These are phyloP conservation scores for Platysternon megacephalum DNA, from an alignment of 2,113 vertebrate genomes.

Conservation along the genomic window DNA sequence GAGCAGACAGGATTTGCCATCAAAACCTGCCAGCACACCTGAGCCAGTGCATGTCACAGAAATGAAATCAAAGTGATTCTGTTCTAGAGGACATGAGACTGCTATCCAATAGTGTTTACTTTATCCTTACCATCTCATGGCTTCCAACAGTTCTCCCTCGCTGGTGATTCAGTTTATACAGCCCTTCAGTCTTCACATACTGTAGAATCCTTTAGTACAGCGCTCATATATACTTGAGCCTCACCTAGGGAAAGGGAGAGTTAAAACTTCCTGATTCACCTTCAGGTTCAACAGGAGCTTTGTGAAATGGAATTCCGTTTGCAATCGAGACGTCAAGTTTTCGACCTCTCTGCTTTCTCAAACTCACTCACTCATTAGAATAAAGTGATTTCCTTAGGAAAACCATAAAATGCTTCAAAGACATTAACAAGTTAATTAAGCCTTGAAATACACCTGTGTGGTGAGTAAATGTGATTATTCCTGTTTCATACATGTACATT, in stretches of 20 bases:
- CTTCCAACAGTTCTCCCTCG: neutral
- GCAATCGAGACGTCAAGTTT: neutral
- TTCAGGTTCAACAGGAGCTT: neutral
- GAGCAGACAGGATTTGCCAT: neutral
- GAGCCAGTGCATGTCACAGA: neutral
- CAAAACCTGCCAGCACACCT: neutral
- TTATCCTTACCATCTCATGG: constrained; percentile 56
- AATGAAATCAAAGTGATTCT: neutral
- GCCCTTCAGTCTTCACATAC: rapidly evolving
- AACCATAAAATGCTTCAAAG: rapidly evolving
- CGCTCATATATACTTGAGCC: neutral
- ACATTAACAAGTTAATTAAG: neutral
- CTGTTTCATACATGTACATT: neutral
- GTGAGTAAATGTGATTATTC: neutral
- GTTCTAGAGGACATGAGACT: neutral
- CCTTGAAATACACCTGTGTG: neutral
- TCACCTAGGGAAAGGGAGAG: neutral
- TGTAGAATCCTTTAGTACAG: neutral
- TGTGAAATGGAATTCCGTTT: neutral
- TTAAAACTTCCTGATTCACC: rapidly evolving
- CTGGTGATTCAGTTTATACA: neutral
- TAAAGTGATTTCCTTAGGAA: rapidly evolving
- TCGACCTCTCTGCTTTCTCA: neutral
- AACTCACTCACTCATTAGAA: neutral
- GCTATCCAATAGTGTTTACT: rapidly evolving